These are phyloP conservation scores for Peromyscus californicus DNA, from an alignment of 2,113 vertebrate genomes.

Conservation along the genomic window DNA sequence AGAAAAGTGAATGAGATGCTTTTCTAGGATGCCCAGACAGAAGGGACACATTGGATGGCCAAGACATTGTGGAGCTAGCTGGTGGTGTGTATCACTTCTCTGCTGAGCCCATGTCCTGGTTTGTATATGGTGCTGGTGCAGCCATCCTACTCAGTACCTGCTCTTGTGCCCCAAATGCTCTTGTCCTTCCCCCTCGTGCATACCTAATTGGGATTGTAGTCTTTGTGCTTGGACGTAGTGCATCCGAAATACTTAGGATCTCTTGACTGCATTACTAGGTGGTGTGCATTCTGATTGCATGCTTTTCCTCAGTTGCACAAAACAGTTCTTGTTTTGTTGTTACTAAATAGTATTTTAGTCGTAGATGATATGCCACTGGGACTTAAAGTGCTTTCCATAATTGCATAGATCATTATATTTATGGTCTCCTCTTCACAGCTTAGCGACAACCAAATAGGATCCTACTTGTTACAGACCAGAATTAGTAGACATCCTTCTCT, in stretches of 20 bases:
- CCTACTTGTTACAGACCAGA: not conserved
- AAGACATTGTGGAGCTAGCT: not conserved
- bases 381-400: slow-evolving; percentile 15
- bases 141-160: not conserved
- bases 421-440: slow-evolving; percentile 32
- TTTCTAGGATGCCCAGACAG: not conserved
- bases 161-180: rapidly evolving
- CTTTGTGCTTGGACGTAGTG: not conserved
- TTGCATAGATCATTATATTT: slow-evolving; percentile 42
- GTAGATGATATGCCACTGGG: not conserved
- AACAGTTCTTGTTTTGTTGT: not conserved
- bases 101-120: not conserved
- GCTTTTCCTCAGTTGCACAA: not conserved
- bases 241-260: not conserved
- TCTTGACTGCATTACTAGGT: not conserved
- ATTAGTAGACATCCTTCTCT: not conserved
- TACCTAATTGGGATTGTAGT: not conserved
- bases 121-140: not conserved
- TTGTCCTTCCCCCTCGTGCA: not conserved
- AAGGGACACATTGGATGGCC: not conserved
- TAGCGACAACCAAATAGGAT: not conserved
- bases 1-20: not conserved
- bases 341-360: slow-evolving; percentile 29
- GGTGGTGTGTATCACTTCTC: not conserved
- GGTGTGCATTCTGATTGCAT: not conserved